Conservation (phyloP, 2,797 vertebrate species). For the Sternarchorhynchus goeldii region DNA sequence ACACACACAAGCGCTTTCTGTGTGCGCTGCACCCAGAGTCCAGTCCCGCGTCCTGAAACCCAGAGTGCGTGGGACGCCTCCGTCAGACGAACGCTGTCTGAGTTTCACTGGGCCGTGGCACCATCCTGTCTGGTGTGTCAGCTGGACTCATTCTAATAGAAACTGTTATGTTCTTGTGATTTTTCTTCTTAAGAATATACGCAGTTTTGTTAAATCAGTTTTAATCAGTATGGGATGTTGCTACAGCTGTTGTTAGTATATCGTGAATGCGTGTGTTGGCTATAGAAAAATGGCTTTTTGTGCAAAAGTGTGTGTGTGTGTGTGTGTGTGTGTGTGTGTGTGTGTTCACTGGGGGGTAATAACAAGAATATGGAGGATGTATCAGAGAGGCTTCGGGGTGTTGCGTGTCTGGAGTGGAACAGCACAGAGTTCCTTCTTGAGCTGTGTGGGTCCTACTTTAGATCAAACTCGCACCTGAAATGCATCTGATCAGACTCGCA, state of each 20-base stretch:
- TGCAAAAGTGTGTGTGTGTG: constrained; percentile 40
- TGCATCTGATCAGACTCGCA: no score
- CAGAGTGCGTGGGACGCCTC: constrained; percentile 25
- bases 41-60: constrained; percentile 30
- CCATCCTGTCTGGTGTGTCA: constrained; percentile 40
- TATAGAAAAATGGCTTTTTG: constrained; percentile 4
- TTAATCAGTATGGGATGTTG: not conserved
- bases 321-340: constrained; percentile 30
- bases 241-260: not conserved
- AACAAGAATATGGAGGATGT: no score
- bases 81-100: constrained; percentile 13
- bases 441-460: no score
- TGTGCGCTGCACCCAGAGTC: constrained; percentile 21
- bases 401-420: no score
- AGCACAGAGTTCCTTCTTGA: no score
- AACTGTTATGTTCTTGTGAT: not conserved
- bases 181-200: not conserved
- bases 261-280: constrained; percentile 9
- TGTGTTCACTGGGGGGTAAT: not conserved
- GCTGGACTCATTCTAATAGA: constrained; percentile 21
- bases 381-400: no score
- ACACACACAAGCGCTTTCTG: constrained; percentile 38
- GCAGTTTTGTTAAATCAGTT: not conserved
- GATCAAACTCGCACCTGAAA: no score
- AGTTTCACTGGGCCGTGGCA: constrained; percentile 38